Evolutionary conservation across 1,140 invertebrate genomes (phyloP), one percentile per base, ranked within the genome.

Genomic region (Panulirus ornatus): DNA sequence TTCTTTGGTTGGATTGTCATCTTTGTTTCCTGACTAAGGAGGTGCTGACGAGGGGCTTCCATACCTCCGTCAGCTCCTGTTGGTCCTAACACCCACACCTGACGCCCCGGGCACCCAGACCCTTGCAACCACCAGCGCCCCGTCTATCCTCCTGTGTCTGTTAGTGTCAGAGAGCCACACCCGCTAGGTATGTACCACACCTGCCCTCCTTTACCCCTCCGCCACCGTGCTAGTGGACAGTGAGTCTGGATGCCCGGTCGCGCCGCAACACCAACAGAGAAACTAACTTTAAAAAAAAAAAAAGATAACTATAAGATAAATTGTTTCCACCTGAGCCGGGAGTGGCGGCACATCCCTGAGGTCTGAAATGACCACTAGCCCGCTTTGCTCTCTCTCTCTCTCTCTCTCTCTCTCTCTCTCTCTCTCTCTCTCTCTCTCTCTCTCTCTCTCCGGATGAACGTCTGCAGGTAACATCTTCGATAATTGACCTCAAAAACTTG

Each of bases 1-100:
- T 71, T 66, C 38, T 84, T 84, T 84, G 81, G 40, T 47, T 79
- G 34, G 63, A 70, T 84, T 70, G 36, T 70, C 71, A 75, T 75
- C 71, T 75, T 75, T 75, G 71, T 75, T 75, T 75, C 71, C 71
- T 75, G 71, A 71, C 36, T 75, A 9, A n/a, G 8, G 30, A 42
- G 71, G 27, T 66, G 58, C n/a, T 66, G 58, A 66, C 58, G 54
- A 58, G 54, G 54, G 54, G 54, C 22, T 14, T 58, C 54, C 19
- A 30, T 11, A 27, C 58, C n/a, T 8, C 16, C 58, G n/a, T 66
- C 58, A 66, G 58, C 58, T 30, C 58, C 58, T 66, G n/a, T 6
- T 30, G n/a, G 58, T 66, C 58, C 58, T 66, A 66, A 66, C 58
- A 66, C 58, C 58, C 58, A 66, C 58, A 66, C 58, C 58, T 66